These are phyloP conservation scores for Macroglossus sobrinus DNA, from an alignment of 2,113 vertebrate genomes.

Conservation along the genomic window DNA sequence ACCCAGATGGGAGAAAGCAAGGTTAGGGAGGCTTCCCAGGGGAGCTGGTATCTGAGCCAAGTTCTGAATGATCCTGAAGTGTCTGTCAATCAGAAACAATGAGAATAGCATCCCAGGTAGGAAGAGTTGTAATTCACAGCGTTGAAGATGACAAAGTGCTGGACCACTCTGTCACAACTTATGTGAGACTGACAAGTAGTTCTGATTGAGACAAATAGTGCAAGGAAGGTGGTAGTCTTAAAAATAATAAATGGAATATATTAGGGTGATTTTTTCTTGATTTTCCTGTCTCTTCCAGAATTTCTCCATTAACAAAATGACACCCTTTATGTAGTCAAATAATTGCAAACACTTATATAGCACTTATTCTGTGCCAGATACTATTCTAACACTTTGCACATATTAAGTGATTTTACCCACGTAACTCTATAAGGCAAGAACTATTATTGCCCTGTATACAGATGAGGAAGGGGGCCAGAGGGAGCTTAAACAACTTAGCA, in stretches of 20 bases:
- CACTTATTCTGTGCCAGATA: not conserved
- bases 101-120: not conserved
- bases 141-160: not conserved
- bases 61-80: not conserved
- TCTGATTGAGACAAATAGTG: not conserved
- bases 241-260: not conserved
- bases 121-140: not conserved
- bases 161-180: not conserved
- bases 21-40: not conserved
- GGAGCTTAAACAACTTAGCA: not conserved
- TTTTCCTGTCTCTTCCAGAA: not conserved
- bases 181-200: not conserved
- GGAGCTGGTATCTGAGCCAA: not conserved
- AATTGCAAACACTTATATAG: slow-evolving; percentile 10
- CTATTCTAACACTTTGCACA: not conserved
- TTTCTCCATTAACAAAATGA: slow-evolving; percentile 5
- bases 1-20: not conserved
- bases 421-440: not conserved
- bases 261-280: slow-evolving; percentile 19
- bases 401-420: not conserved
- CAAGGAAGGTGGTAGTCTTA: not conserved
- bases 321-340: not conserved
- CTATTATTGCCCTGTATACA: not conserved
- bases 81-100: not conserved
- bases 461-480: not conserved